Percentiles rank a stretch among this genome's conserved stretches.
phyloP scores from a whole-genome alignment of 2,888 invertebrate species.

The Notodonta dromedarius region DNA sequence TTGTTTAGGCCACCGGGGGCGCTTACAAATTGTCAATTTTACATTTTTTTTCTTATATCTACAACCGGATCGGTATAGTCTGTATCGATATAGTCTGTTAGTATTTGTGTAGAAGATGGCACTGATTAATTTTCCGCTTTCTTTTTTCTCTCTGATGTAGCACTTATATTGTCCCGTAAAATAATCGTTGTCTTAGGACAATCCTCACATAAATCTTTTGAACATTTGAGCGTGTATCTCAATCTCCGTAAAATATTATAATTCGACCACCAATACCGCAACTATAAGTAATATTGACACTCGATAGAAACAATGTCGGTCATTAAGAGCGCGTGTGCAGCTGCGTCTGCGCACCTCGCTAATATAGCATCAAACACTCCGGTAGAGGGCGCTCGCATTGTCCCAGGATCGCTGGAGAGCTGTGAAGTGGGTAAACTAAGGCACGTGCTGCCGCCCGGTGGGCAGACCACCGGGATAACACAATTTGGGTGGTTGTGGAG shows the following conservation, averaged over 20 bases:
- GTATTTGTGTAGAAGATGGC: too few species aligned
- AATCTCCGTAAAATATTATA: not conserved
- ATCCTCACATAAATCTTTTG: too few species aligned
- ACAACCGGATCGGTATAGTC: too few species aligned
- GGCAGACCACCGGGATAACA: slow-evolving; percentile 36
- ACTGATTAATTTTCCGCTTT: too few species aligned
- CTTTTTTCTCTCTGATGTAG: too few species aligned
- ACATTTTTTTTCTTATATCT: too few species aligned
- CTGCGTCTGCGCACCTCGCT: slow-evolving; percentile 51
- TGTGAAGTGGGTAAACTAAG: slow-evolving; percentile 56
- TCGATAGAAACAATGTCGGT: slow-evolving; percentile 56
- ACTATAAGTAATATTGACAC: slow-evolving; percentile 20
- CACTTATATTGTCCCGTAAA: too few species aligned
- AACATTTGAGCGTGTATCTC: too few species aligned
- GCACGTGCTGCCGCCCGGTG: slow-evolving; percentile 61
- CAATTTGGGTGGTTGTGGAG: slow-evolving; percentile 13
- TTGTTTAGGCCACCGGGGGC: too few species aligned
- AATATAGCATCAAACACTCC: slow-evolving; percentile 25
- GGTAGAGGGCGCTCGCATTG: slow-evolving; percentile 32
- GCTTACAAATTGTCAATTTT: too few species aligned
- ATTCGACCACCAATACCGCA: slow-evolving; percentile 11
- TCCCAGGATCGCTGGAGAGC: slow-evolving; percentile 46
- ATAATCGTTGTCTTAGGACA: too few species aligned
- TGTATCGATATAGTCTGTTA: too few species aligned
- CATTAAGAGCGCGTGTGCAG: slow-evolving; percentile 78